These are phyloP conservation scores for Eonycteris spelaea DNA, from an alignment of 2,113 vertebrate genomes.

Conservation along the genomic window DNA sequence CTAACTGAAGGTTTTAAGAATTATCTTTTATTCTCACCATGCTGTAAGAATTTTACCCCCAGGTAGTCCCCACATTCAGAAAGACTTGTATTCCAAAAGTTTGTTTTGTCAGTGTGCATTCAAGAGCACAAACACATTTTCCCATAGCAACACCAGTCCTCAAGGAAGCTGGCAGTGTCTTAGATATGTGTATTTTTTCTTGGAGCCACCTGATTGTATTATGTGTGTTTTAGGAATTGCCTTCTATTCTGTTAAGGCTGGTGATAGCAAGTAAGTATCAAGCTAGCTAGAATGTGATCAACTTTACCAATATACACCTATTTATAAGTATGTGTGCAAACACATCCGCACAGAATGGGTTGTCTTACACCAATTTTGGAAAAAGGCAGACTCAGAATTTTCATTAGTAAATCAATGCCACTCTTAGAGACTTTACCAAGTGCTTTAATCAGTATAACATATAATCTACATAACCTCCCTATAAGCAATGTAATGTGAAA, in stretches of 20 bases:
- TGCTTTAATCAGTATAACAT: neutral
- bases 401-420: neutral
- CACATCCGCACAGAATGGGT: neutral
- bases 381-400: neutral
- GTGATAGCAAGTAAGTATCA: neutral
- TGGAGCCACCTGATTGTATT: neutral
- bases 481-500: neutral
- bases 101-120: conserved; percentile 32
- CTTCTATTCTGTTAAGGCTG: neutral
- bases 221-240: neutral
- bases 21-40: neutral
- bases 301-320: neutral
- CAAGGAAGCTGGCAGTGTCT: neutral
- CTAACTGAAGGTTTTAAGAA: neutral
- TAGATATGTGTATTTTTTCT: conserved; percentile 9
- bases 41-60: neutral
- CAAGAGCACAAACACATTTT: conserved; percentile 1
- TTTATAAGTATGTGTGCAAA: neutral
- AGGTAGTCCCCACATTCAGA: neutral
- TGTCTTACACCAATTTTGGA: neutral
- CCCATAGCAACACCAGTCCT: neutral
- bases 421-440: neutral
- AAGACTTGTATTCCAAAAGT: conserved; percentile 10
- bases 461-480: neutral
- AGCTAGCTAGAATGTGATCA: neutral